Percentiles rank a stretch among this genome's conserved stretches.
These are phyloP conservation scores for Cryptomyrus ogoouensis DNA, from an alignment of 2,113 vertebrate species.

Conservation along the genomic window DNA sequence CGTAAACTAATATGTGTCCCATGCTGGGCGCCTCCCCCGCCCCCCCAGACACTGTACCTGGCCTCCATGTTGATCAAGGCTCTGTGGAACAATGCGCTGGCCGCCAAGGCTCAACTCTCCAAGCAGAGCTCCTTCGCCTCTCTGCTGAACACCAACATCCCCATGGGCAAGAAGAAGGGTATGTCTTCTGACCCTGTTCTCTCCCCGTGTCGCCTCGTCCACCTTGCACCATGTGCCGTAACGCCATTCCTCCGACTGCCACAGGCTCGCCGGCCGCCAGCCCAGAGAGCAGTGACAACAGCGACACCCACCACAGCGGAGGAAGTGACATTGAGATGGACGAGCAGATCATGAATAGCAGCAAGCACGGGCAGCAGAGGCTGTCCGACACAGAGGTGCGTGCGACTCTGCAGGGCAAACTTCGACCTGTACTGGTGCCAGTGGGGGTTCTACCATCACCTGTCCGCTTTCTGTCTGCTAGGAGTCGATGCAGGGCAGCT, in stretches of 20 bases:
- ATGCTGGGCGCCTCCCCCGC: slow-evolving; percentile 16
- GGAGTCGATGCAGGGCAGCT: slow-evolving; percentile 99
- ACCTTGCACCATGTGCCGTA: not conserved
- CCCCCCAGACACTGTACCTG: slow-evolving; percentile 83
- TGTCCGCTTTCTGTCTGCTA: slow-evolving; percentile 39
- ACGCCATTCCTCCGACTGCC: not conserved
- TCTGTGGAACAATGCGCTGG: slow-evolving; percentile 96
- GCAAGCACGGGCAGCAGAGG: slow-evolving; percentile 85
- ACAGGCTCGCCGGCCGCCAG: slow-evolving; percentile 91
- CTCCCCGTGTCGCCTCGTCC: not conserved
- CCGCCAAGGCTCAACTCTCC: slow-evolving; percentile 94
- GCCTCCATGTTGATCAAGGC: slow-evolving; percentile 99
- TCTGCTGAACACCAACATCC: slow-evolving; percentile 91
- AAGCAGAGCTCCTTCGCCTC: slow-evolving; percentile 98
- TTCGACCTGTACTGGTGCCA: not conserved
- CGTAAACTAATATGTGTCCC: slow-evolving; percentile 13
- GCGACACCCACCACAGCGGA: slow-evolving; percentile 94
- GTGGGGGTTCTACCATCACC: not conserved
- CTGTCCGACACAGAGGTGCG: slow-evolving; percentile 93
- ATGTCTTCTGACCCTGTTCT: slow-evolving; percentile 18
- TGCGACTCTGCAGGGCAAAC: not conserved
- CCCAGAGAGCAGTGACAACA: slow-evolving; percentile 97
- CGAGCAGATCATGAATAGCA: slow-evolving; percentile 83
- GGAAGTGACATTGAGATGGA: slow-evolving; percentile 98
- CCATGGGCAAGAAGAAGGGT: slow-evolving; percentile 99